These are phyloP conservation scores for Oxyscelio sp. DNA, from an alignment of 2,888 invertebrate genomes.

Conservation along the genomic window DNA sequence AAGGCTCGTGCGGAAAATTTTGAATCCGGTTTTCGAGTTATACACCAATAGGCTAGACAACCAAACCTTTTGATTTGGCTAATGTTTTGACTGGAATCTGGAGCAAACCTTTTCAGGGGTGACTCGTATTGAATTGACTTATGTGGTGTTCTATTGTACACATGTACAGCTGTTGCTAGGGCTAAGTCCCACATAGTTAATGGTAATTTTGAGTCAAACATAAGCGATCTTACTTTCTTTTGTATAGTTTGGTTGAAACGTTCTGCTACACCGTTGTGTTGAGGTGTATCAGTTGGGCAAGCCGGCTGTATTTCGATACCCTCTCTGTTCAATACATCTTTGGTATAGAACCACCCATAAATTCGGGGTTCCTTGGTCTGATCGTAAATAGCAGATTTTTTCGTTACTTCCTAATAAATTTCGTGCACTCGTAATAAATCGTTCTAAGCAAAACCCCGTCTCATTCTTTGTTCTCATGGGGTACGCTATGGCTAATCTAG, in stretches of 20 bases:
- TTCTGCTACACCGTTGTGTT: slow-evolving; percentile 36
- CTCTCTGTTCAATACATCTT: too few relatives aligned
- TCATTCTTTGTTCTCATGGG: too few relatives aligned
- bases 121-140: slow-evolving; percentile 56
- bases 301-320: too few relatives aligned
- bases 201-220: slow-evolving; percentile 55
- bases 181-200: slow-evolving; percentile 73
- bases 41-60: slow-evolving; percentile 64
- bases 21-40: too few relatives aligned
- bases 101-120: slow-evolving; percentile 61
- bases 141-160: slow-evolving; percentile 75
- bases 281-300: too few relatives aligned
- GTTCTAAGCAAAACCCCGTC: too few relatives aligned
- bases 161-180: slow-evolving; percentile 68
- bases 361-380: too few relatives aligned
- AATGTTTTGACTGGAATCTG: slow-evolving; percentile 51
- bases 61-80: slow-evolving; percentile 65
- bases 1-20: slow-evolving; percentile 66
- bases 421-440: too few relatives aligned
- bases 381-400: too few relatives aligned
- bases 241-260: slow-evolving; percentile 37
- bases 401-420: too few relatives aligned
- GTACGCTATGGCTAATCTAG: too few relatives aligned
- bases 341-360: too few relatives aligned
- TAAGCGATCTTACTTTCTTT: slow-evolving; percentile 37